phyloP scores from a whole-genome alignment of 2,888 invertebrate genomes.

The Pachycephus smyrnensis region DNA sequence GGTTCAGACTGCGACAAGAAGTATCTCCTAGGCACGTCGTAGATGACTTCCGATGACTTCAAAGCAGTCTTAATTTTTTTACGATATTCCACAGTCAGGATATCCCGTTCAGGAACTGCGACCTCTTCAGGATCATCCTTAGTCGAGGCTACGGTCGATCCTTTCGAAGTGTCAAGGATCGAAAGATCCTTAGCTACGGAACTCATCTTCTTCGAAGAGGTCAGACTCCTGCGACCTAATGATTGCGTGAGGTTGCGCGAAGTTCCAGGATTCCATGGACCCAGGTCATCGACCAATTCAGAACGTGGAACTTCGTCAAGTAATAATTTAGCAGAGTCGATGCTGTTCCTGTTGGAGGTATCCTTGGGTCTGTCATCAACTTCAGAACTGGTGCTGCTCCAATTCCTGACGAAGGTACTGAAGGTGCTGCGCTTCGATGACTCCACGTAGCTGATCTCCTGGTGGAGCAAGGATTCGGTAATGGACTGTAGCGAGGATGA shows the following conservation, averaged over 20 bases:
- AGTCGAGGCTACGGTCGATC: conserved; percentile 35
- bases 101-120: neutral
- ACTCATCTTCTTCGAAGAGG: neutral
- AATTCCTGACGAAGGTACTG: conserved; percentile 17
- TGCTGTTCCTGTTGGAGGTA: conserved; percentile 11
- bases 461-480: conserved; percentile 28
- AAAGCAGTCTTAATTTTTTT: neutral
- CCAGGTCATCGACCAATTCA: conserved; percentile 38
- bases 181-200: conserved; percentile 22
- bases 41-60: conserved; percentile 22
- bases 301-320: conserved; percentile 43
- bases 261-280: conserved; percentile 32
- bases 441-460: conserved; percentile 16
- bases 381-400: neutral
- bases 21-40: conserved; percentile 39
- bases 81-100: conserved; percentile 29
- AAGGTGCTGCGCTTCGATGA: conserved; percentile 11
- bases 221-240: conserved; percentile 14
- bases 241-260: conserved; percentile 19
- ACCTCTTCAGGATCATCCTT: conserved; percentile 4
- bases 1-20: conserved; percentile 4
- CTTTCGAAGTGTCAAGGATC: conserved; percentile 33
- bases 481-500: conserved; percentile 40
- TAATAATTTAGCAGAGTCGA: conserved; percentile 27
- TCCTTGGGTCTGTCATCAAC: conserved; percentile 6